phyloP scores from a whole-genome alignment of 2,797 vertebrate genomes.

The Paedocypris micromegethes region DNA sequence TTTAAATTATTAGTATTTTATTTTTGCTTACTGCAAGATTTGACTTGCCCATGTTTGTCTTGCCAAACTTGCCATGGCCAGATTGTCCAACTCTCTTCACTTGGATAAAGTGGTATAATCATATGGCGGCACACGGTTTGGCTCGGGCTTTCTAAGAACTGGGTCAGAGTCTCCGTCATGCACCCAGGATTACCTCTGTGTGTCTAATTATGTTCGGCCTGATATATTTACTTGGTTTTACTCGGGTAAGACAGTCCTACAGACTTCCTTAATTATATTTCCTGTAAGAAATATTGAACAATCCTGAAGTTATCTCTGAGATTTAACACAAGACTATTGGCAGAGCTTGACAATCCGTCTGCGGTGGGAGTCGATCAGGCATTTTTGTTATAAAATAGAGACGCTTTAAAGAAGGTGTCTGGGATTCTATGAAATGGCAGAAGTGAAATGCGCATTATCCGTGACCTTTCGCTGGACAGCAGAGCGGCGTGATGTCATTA shows the following conservation, averaged over 20 bases:
- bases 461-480: constrained; percentile 56
- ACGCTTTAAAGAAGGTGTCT: no score
- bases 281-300: constrained; percentile 17
- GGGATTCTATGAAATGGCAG: constrained; percentile 47
- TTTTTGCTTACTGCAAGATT: no score
- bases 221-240: constrained; percentile 26
- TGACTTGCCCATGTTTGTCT: no score
- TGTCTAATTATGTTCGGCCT: constrained; percentile 42
- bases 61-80: constrained; percentile 23
- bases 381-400: no score
- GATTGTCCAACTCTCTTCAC: constrained; percentile 16
- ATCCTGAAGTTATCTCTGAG: constrained; percentile 13
- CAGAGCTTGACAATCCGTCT: no score
- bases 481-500: constrained; percentile 48
- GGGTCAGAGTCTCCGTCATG: constrained; percentile 33
- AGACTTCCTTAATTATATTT: constrained; percentile 34
- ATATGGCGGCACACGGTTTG: constrained; percentile 19
- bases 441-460: constrained; percentile 38
- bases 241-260: constrained; percentile 27
- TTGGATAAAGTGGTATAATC: constrained; percentile 21
- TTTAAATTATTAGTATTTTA: no score
- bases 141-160: constrained; percentile 32
- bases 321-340: constrained; percentile 7
- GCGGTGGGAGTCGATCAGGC: no score
- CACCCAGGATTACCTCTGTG: constrained; percentile 33